A percentile compares a stretch with the other conserved stretches of the same genome.
phyloP scores from a whole-genome alignment of 2,888 invertebrate genomes.

The Drosophila tanythrix region DNA sequence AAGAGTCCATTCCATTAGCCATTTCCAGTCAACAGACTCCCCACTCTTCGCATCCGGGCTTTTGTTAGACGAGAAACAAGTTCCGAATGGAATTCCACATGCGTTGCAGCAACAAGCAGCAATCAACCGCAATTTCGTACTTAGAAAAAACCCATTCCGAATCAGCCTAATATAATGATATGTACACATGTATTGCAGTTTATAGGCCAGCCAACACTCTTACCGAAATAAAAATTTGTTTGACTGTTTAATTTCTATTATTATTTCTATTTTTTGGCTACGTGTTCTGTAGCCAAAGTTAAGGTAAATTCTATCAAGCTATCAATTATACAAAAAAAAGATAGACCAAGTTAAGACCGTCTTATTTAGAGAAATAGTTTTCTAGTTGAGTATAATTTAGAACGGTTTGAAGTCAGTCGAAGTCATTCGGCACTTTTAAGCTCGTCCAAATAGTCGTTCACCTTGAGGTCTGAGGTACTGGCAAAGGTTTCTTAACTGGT shows the following conservation, averaged over 20 bases:
- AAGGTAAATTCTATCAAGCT: conserved; percentile 13
- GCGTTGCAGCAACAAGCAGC: not conserved
- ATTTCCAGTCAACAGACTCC: conserved; percentile 39
- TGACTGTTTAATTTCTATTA: not conserved
- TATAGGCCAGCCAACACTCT: not conserved
- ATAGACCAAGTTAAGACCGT: not conserved
- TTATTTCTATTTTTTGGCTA: conserved; percentile 1
- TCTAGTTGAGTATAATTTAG: not conserved
- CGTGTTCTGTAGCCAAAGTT: conserved; percentile 24
- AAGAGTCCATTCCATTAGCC: not conserved
- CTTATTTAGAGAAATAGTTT: not conserved
- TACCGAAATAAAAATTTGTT: conserved; percentile 40
- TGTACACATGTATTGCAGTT: not conserved
- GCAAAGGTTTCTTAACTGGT: conserved; percentile 11
- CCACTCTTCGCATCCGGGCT: conserved; percentile 22
- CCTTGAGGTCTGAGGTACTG: conserved; percentile 24
- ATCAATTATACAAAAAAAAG: not conserved
- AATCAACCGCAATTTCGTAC: conserved; percentile 2
- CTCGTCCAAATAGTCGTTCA: conserved; percentile 24
- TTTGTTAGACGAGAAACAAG: conserved; percentile 35
- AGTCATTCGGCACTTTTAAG: conserved; percentile 4
- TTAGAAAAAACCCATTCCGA: conserved; percentile 12
- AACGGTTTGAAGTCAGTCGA: not conserved
- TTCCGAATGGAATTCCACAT: conserved; percentile 25
- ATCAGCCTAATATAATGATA: conserved; percentile 1